Percentiles rank a stretch among this genome's conserved stretches.
Evolutionary conservation across 2,113 vertebrate genomes (phyloP).

Genomic region (Coreoperca whiteheadi): DNA sequence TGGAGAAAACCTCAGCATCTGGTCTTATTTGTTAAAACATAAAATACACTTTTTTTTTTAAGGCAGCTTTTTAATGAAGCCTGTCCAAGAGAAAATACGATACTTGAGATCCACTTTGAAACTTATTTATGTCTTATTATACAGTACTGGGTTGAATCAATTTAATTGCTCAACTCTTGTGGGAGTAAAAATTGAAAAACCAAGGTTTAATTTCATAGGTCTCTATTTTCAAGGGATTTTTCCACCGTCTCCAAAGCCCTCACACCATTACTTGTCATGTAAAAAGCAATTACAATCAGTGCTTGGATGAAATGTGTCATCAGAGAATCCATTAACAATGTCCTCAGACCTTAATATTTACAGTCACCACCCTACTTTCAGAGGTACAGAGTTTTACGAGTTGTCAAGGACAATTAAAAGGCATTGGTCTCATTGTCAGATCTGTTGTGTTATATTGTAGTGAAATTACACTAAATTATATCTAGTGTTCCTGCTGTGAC

Average conservation of each 20-base stretch:
- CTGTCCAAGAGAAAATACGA: constrained; percentile 22
- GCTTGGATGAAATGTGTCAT: constrained; percentile 78
- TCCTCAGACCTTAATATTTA: constrained; percentile 82
- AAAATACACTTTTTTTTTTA: neutral
- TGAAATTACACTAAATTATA: constrained; percentile 32
- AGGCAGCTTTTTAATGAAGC: constrained; percentile 50
- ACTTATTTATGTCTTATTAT: constrained; percentile 82
- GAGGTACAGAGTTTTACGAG: constrained; percentile 55
- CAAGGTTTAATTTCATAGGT: constrained; percentile 85
- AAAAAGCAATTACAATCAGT: constrained; percentile 84
- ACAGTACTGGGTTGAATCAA: constrained; percentile 72
- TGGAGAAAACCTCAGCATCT: constrained; percentile 24
- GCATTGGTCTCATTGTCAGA: constrained; percentile 47
- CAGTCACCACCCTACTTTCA: constrained; percentile 77
- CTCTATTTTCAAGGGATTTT: constrained; percentile 82
- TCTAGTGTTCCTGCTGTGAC: constrained; percentile 33
- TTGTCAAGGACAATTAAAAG: constrained; percentile 77
- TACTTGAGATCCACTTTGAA: constrained; percentile 46
- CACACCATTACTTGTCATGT: constrained; percentile 81
- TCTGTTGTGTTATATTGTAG: constrained; percentile 37
- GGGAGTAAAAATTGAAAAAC: constrained; percentile 87
- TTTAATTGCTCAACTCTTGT: constrained; percentile 79
- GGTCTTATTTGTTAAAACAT: neutral
- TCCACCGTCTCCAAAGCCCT: constrained; percentile 77
- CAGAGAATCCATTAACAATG: constrained; percentile 79